These are phyloP conservation scores for Caranx melampygus DNA, from an alignment of 2,113 vertebrate genomes.

Conservation along the genomic window DNA sequence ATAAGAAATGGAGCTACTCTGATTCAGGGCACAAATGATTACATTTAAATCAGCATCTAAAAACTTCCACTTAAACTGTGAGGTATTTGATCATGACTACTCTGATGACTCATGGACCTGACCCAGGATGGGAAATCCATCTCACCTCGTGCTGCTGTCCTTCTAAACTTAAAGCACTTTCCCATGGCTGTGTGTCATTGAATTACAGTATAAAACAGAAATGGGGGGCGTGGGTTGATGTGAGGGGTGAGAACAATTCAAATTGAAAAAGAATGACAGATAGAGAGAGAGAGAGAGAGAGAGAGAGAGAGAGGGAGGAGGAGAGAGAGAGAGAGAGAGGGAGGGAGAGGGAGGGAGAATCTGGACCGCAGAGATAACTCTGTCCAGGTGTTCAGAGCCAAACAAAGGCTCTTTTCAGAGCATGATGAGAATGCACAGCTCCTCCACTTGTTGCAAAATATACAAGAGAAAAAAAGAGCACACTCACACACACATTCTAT, in stretches of 20 bases:
- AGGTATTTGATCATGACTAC: background rate
- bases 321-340: background rate
- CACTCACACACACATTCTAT: conserved; percentile 65
- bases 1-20: background rate
- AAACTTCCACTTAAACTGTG: background rate
- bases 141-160: background rate
- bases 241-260: conserved; percentile 11
- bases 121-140: background rate
- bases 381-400: conserved; percentile 90
- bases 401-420: conserved; percentile 95
- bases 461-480: conserved; percentile 61
- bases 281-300: conserved; percentile 27
- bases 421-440: conserved; percentile 85
- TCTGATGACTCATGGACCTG: background rate
- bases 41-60: background rate
- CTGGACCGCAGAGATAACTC: conserved; percentile 78
- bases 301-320: background rate
- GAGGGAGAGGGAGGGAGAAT: conserved; percentile 24
- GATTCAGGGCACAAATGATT: background rate
- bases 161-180: conserved; percentile 4
- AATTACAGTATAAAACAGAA: background rate
- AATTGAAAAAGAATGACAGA: conserved; percentile 38
- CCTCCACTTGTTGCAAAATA: conserved; percentile 85
- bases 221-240: background rate
- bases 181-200: background rate